Base-by-base conservation (phyloP, 2,797 vertebrate genomes). In the Ceyx erithaca region DNA sequence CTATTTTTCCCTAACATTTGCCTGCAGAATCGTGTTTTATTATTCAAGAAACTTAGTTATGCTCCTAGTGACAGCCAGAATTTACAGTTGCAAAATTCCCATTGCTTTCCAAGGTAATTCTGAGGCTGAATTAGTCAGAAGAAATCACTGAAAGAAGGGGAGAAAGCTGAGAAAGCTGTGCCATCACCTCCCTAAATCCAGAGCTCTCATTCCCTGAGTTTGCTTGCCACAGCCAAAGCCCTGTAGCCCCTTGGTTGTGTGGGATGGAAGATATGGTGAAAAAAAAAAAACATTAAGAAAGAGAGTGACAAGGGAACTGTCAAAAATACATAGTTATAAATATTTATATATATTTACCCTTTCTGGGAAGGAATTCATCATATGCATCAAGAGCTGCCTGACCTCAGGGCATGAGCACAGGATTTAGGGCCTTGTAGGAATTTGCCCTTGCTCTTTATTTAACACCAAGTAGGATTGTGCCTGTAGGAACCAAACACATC, bases 401-500 rank as follows among this genome's bases (percentile, higher is more conserved):
- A 94, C 80, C 85, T 84, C 59, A 72, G n/a, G 69, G 46, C 40
- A 9, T 22, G 72, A 61, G 75, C 1, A 1, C 49, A 77, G 52
- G 67, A 84, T 85, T 70, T 76, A 83, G 37, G 49, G 52, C 45
- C 70, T 41, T 90, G 78, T 70, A 76, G 41, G 78, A 92, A 92
- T 52, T 59, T 77, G 72, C 80, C 91, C 85, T 86, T 3, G 0
- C 16, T 71, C 89, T 66, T 71, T 85, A 66, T 91, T 94, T 80
- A 88, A 72, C 30, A 4, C 43, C 2, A 1, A 88, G 35, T 41
- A 58, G 80, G 78, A 69, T 22, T 80, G 40, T 0, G 30, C 76
- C 52, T 80, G 30, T 61, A 76, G 19, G 80, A 92, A 68, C 83
- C 4, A 5, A 90, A 55, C 76, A 84, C 59, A 51, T 63, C 85